Percentiles rank a stretch among this genome's conserved stretches.
phyloP scores from a whole-genome alignment of 2,888 invertebrate genomes.

The Meteorus cinctellus region DNA sequence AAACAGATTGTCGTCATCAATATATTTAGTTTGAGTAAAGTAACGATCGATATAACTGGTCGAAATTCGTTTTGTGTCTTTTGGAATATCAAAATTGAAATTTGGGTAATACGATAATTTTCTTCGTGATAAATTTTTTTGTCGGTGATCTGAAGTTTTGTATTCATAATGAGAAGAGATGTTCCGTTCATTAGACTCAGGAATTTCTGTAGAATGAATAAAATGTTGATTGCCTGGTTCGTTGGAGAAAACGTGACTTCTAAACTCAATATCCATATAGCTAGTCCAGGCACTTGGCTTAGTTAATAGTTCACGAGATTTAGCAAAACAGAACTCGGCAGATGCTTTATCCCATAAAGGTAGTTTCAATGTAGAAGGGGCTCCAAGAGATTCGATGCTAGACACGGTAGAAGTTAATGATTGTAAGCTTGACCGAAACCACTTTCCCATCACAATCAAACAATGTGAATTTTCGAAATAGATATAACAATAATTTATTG shows the following conservation, averaged over 20 bases:
- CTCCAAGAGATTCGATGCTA: constrained; percentile 73
- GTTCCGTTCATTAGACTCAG: constrained; percentile 63
- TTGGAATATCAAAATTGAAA: constrained; percentile 60
- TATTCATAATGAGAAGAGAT: constrained; percentile 48
- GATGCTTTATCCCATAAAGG: constrained; percentile 84
- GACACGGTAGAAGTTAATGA: constrained; percentile 73
- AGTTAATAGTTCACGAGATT: constrained; percentile 81
- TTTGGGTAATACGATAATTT: constrained; percentile 59
- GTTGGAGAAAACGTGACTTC: constrained; percentile 63
- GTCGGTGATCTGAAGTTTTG: constrained; percentile 55
- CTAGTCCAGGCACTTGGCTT: constrained; percentile 75
- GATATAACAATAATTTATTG: background rate
- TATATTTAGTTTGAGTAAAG: constrained; percentile 68
- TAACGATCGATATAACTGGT: constrained; percentile 71
- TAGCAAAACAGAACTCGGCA: constrained; percentile 83
- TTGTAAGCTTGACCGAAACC: constrained; percentile 73
- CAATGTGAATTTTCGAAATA: background rate
- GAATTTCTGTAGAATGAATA: constrained; percentile 67
- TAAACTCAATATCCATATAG: constrained; percentile 69
- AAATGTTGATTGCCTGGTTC: constrained; percentile 62
- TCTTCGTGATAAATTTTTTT: constrained; percentile 55
- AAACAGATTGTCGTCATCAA: constrained; percentile 59
- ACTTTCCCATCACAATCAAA: constrained; percentile 58
- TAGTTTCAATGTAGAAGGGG: constrained; percentile 74
- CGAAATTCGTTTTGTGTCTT: constrained; percentile 66